Percentiles rank a stretch among this genome's conserved stretches.
These are phyloP conservation scores for Apolygus lucorum DNA, from an alignment of 1,140 invertebrate species.

Conservation along the genomic window DNA sequence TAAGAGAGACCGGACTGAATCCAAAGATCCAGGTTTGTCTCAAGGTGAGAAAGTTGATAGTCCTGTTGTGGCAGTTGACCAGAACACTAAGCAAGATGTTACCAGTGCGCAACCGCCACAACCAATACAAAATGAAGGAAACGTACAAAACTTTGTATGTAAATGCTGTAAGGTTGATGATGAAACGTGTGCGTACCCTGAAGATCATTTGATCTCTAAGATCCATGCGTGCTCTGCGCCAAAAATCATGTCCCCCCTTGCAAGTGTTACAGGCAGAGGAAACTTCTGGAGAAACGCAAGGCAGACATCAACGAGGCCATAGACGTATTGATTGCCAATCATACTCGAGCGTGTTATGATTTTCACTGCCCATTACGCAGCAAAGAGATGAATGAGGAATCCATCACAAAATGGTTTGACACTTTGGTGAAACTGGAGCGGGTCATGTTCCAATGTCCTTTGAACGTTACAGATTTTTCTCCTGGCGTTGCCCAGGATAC, in stretches of 20 bases:
- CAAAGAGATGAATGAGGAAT: neutral
- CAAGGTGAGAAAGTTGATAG: neutral
- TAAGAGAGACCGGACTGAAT: too few species aligned
- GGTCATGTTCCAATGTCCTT: neutral
- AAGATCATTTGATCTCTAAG: too few species aligned
- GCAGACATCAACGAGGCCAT: neutral
- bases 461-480: neutral
- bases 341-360: neutral
- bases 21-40: too few species aligned
- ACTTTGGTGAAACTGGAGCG: constrained; percentile 3
- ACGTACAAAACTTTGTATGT: too few species aligned
- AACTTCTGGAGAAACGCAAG: neutral
- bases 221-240: neutral
- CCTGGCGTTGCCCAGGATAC: neutral
- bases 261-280: neutral
- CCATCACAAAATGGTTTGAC: neutral
- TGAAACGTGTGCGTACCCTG: too few species aligned
- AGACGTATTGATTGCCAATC: neutral
- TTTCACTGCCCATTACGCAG: neutral
- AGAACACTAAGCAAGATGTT: too few species aligned
- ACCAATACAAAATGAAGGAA: too few species aligned
- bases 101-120: too few species aligned
- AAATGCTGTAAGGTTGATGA: too few species aligned
- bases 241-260: neutral
- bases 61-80: neutral